These are phyloP conservation scores for Nymphalis polychloros DNA, from an alignment of 2,888 invertebrate genomes.

Conservation along the genomic window DNA sequence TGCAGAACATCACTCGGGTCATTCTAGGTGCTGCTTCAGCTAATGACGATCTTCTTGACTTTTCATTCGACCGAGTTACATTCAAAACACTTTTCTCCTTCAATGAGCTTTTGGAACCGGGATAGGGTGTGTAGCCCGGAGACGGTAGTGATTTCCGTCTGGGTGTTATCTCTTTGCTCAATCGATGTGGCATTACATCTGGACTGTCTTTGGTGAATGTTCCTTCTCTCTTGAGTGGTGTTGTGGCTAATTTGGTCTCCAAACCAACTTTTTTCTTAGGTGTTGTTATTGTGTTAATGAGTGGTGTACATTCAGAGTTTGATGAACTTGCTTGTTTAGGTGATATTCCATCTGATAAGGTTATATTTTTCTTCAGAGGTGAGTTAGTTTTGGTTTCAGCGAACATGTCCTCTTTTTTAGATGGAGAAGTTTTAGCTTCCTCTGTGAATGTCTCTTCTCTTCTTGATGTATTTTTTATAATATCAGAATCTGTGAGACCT, in stretches of 20 bases:
- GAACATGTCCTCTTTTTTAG: conserved; percentile 10
- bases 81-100: conserved; percentile 58
- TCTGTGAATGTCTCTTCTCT: conserved; percentile 22
- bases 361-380: conserved; percentile 8
- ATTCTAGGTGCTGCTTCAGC: conserved; percentile 48
- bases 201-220: conserved; percentile 68
- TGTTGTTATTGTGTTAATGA: background rate
- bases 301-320: conserved; percentile 9
- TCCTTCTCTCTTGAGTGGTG: conserved; percentile 53
- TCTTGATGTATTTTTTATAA: conserved; percentile 12
- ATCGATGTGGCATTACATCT: conserved; percentile 39
- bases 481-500: background rate
- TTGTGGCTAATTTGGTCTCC: background rate
- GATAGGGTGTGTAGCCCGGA: conserved; percentile 69
- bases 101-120: conserved; percentile 46
- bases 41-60: conserved; percentile 48
- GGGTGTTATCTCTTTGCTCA: conserved; percentile 48
- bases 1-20: conserved; percentile 74
- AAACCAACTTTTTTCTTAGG: background rate
- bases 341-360: background rate
- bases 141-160: conserved; percentile 56
- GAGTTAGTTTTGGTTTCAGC: background rate
- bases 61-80: conserved; percentile 69
- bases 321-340: background rate
- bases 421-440: conserved; percentile 1